phyloP scores from a whole-genome alignment of 2,797 vertebrate species.

The Bovichtus variegatus region DNA sequence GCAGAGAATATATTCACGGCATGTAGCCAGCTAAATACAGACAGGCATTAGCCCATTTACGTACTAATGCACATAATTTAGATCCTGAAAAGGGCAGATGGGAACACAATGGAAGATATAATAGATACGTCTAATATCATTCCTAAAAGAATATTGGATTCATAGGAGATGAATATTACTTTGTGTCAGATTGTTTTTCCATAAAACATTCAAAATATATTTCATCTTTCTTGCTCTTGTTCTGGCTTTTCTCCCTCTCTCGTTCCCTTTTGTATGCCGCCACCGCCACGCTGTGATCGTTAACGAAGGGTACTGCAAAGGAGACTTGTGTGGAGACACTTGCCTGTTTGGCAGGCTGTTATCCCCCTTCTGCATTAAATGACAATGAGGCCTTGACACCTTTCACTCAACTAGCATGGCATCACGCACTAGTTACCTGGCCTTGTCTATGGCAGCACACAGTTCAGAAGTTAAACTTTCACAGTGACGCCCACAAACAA shows the following conservation, averaged over 20 bases:
- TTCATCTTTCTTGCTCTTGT: conserved; percentile 84
- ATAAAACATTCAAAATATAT: conserved; percentile 99
- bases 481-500: conserved; percentile 51
- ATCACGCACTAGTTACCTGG: conserved; percentile 66
- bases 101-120: conserved; percentile 99
- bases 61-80: conserved; percentile 99
- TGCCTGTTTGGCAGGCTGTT: conserved; percentile 71
- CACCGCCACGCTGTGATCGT: conserved; percentile 60
- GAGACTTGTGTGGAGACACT: conserved; percentile 55
- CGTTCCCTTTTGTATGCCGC: conserved; percentile 48
- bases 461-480: conserved; percentile 71
- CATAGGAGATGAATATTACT: conserved; percentile 99
- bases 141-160: conserved; percentile 99
- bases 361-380: conserved; percentile 71
- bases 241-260: conserved; percentile 62
- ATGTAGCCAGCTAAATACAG: conserved; percentile 99
- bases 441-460: conserved; percentile 38
- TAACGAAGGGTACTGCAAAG: conserved; percentile 76
- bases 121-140: conserved; percentile 99
- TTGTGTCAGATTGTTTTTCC: conserved; percentile 99
- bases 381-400: conserved; percentile 72
- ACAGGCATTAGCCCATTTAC: conserved; percentile 99
- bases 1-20: conserved; percentile 99
- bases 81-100: conserved; percentile 99
- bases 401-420: conserved; percentile 60